phyloP scores from a whole-genome alignment of 2,797 vertebrate species.

The Otolemur crassicaudatus region DNA sequence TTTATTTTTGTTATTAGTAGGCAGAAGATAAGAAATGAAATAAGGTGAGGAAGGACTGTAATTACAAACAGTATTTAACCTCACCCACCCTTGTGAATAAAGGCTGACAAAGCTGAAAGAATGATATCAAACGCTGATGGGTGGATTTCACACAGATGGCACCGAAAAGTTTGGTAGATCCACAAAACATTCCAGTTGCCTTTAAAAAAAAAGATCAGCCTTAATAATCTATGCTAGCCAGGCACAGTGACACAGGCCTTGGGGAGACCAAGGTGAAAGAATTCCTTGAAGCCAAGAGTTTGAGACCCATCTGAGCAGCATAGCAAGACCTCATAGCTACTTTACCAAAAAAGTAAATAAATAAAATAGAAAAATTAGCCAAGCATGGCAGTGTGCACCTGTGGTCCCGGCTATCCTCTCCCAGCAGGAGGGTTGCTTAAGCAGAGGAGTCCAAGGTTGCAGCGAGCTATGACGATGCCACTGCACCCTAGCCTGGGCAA shows the following conservation, averaged over 20 bases:
- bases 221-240: background rate
- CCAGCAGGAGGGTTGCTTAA: background rate
- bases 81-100: constrained; percentile 2
- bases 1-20: constrained; percentile 28
- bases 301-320: background rate
- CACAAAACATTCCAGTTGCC: background rate
- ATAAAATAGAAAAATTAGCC: background rate
- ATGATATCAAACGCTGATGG: background rate
- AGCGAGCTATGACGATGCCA: background rate
- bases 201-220: background rate
- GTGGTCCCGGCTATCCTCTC: background rate
- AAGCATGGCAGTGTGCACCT: background rate
- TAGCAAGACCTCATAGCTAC: background rate
- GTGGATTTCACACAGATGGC: constrained; percentile 18
- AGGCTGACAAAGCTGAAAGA: background rate
- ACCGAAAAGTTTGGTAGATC: background rate
- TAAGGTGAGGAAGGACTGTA: background rate
- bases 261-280: background rate
- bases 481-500: background rate
- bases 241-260: background rate
- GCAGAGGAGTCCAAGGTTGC: background rate
- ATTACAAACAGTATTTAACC: background rate
- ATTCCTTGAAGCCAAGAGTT: background rate
- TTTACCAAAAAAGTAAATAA: background rate
- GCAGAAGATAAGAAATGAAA: constrained; percentile 33